Conservation (phyloP, 1,140 invertebrate species). For the Hylaeus volcanicus region DNA sequence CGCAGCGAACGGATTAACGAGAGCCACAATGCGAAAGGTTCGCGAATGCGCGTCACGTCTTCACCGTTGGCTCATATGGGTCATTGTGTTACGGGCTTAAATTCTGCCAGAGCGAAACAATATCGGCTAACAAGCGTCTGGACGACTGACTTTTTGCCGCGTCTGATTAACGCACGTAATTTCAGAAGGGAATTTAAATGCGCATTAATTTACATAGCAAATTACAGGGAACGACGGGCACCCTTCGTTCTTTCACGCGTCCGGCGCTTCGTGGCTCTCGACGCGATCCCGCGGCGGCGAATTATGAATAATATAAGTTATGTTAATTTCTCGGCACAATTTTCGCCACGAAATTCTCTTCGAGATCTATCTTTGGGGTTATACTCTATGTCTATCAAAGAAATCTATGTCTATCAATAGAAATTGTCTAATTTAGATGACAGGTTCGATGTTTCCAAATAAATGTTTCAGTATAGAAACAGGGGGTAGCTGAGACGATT, state of each 20-base stretch:
- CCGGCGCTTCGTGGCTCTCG: not conserved
- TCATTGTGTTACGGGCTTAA: not conserved
- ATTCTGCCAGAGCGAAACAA: constrained; percentile 4
- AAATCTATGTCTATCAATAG: no score
- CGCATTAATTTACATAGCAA: constrained; percentile 30
- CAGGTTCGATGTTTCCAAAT: no score
- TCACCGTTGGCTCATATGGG: not conserved
- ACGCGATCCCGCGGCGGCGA: no score
- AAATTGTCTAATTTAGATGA: no score
- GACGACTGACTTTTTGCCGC: constrained; percentile 7
- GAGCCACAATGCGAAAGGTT: not conserved
- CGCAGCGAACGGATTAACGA: constrained; percentile 16
- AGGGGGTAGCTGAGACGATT: no score
- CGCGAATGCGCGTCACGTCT: no score
- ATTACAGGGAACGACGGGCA: not conserved
- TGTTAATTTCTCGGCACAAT: no score
- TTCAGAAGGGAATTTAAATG: not conserved
- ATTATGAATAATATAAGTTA: not conserved
- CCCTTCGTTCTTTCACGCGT: not conserved
- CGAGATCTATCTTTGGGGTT: no score
- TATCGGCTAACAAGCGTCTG: constrained; percentile 1
- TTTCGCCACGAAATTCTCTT: no score
- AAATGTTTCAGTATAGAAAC: no score
- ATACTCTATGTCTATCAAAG: no score
- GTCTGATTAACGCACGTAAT: constrained; percentile 26